These are phyloP conservation scores for Sebastes aleutianus DNA, from an alignment of 2,797 vertebrate genomes.

Conservation along the genomic window DNA sequence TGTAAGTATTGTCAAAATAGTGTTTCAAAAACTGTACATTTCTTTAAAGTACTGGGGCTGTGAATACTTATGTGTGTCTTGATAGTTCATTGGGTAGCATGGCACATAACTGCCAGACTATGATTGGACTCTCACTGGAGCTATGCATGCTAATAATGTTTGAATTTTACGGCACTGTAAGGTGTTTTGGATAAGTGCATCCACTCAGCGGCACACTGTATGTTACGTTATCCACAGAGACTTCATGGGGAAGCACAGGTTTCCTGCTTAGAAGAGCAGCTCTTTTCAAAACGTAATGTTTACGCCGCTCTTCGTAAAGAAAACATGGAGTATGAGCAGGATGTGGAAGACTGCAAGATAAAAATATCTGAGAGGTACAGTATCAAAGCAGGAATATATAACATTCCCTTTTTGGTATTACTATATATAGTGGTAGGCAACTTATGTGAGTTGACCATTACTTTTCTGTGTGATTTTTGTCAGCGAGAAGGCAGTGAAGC, in stretches of 20 bases:
- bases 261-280: slow-evolving; percentile 61
- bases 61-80: slow-evolving; percentile 1
- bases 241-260: slow-evolving; percentile 67
- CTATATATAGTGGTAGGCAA: not conserved
- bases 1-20: slow-evolving; percentile 64
- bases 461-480: slow-evolving; percentile 33
- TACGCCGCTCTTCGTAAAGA: slow-evolving; percentile 61
- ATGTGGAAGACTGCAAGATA: slow-evolving; percentile 67
- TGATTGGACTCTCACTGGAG: slow-evolving; percentile 7
- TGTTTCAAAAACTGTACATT: not conserved
- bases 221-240: slow-evolving; percentile 72
- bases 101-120: not conserved
- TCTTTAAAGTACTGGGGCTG: not conserved
- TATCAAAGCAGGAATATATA: not conserved
- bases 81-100: slow-evolving; percentile 5
- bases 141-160: slow-evolving; percentile 30
- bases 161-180: slow-evolving; percentile 7
- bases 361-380: slow-evolving; percentile 73
- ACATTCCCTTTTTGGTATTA: not conserved
- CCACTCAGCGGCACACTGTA: slow-evolving; percentile 1
- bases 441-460: slow-evolving; percentile 17
- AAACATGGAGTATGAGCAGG: slow-evolving; percentile 66
- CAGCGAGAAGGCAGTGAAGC: slow-evolving; percentile 73
- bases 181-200: slow-evolving; percentile 25
- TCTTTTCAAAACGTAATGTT: slow-evolving; percentile 57